phyloP scores from a whole-genome alignment of 2,113 vertebrate genomes.

The Pelobates fuscus region DNA sequence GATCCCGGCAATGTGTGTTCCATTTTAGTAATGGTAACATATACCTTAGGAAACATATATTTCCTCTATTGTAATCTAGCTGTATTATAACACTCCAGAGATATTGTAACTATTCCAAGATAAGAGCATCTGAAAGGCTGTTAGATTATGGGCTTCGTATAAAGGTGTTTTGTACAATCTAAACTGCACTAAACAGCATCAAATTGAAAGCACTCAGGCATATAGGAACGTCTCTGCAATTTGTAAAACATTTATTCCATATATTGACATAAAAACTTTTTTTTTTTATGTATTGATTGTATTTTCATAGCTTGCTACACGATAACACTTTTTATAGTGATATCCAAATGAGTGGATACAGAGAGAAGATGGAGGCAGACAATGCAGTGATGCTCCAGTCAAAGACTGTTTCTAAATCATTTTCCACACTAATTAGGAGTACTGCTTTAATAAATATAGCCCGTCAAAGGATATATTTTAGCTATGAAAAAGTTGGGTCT shows the following conservation, averaged over 20 bases:
- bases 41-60: conserved; percentile 24
- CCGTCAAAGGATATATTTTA: too few species aligned
- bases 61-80: conserved; percentile 14
- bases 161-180: not conserved
- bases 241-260: not conserved
- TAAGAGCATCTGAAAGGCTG: conserved; percentile 41
- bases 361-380: too few species aligned
- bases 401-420: too few species aligned
- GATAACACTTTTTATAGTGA: too few species aligned
- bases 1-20: not conserved
- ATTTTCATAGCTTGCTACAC: not conserved
- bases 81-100: conserved; percentile 22
- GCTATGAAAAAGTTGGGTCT: too few species aligned
- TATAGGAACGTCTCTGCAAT: not conserved
- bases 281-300: not conserved
- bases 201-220: conserved; percentile 8
- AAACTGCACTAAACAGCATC: not conserved
- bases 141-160: conserved; percentile 24
- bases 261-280: not conserved
- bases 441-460: too few species aligned
- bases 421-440: too few species aligned
- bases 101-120: not conserved
- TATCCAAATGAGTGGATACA: too few species aligned
- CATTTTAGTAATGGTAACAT: conserved; percentile 24
- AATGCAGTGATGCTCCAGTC: too few species aligned